phyloP scores from a whole-genome alignment of 64 coral and sea anemone species.

The Montipora efflorescens region DNA sequence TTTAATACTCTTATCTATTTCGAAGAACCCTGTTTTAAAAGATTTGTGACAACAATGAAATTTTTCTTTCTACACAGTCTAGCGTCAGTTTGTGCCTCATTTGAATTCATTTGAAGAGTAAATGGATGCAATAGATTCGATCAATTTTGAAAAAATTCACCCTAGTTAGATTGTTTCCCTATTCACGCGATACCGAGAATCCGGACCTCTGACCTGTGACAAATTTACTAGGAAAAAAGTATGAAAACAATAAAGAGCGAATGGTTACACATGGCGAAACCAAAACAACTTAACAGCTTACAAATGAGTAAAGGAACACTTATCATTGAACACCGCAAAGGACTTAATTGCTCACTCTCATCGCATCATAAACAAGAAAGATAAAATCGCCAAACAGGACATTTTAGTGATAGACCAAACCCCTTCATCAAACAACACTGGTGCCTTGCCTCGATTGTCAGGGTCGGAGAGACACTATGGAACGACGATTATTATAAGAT shows the following conservation, averaged over 20 bases:
- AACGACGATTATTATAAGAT: constrained; percentile 35
- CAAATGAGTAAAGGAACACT: background rate
- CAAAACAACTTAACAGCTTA: background rate
- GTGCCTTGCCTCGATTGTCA: constrained; percentile 41
- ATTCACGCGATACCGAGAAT: background rate
- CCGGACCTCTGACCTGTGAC: background rate
- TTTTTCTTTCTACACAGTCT: too few relatives aligned
- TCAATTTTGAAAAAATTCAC: too few relatives aligned
- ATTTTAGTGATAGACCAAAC: background rate
- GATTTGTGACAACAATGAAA: too few relatives aligned
- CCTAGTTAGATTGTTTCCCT: too few relatives aligned
- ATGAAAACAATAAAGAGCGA: background rate
- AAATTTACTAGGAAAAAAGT: background rate
- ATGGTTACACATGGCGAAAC: background rate
- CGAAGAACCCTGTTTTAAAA: too few relatives aligned
- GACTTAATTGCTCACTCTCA: background rate
- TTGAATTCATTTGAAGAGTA: too few relatives aligned
- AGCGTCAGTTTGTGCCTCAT: too few relatives aligned
- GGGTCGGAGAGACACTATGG: constrained; percentile 54
- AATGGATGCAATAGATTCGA: too few relatives aligned
- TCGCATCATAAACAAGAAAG: background rate
- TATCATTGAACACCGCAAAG: background rate
- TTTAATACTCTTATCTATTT: too few relatives aligned
- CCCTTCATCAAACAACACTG: background rate
- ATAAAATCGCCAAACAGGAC: background rate